Conservation (phyloP, 2,888 invertebrate species). For the Steromphala cineraria region DNA sequence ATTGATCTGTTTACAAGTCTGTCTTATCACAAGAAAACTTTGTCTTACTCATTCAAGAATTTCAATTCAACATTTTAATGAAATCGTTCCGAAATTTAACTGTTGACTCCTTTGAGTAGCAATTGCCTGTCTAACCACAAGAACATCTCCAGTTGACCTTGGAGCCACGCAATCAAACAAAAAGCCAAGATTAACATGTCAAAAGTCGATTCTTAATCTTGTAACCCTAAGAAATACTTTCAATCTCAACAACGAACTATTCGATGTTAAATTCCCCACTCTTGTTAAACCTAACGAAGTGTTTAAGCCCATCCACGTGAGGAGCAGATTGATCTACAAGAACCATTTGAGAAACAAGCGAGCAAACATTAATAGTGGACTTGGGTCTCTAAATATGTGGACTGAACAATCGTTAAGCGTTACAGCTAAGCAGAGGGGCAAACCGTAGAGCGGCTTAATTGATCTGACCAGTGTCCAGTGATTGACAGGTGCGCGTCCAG, state of each 20-base stretch:
- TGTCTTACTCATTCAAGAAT: no score
- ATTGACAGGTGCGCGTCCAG: neutral
- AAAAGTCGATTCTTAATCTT: neutral
- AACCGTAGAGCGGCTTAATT: neutral
- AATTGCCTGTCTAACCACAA: neutral
- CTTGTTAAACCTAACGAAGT: neutral
- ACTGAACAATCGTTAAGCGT: neutral
- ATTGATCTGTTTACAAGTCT: no score
- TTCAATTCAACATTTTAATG: no score
- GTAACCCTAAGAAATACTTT: neutral
- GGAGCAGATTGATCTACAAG: neutral
- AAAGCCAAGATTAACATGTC: neutral
- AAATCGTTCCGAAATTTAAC: no score
- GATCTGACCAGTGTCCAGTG: neutral
- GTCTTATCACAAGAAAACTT: no score
- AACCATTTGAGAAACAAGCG: neutral
- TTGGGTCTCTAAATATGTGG: neutral
- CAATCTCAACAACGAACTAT: neutral
- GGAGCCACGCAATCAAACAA: neutral
- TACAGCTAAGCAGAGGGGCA: neutral
- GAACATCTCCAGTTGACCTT: neutral
- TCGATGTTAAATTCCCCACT: neutral
- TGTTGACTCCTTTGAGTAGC: neutral
- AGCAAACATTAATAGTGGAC: neutral
- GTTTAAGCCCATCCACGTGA: neutral